Evolutionary conservation across 2,888 invertebrate genomes (phyloP), one percentile per base, ranked within the genome.

Genomic region (Trichacis sp.): DNA sequence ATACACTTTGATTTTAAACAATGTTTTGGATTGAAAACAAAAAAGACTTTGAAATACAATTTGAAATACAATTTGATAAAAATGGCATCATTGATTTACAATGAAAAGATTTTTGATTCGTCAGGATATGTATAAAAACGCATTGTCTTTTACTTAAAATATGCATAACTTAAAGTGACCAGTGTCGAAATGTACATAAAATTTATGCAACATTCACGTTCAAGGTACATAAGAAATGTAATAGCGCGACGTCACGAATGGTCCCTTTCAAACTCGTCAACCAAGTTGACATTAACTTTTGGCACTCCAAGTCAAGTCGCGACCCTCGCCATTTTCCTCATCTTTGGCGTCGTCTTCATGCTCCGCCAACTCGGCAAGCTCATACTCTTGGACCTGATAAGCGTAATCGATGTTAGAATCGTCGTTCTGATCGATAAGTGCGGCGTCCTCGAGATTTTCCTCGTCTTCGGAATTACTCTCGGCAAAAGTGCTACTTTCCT

Each of bases 401-500:
- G 79, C 77, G 56, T 76, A 83, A 52, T 78, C 77, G 0, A 76
- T 65, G 2, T 73, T 74, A 0, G 81, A 81, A 20, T 79, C 83
- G 6, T 82, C 82, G 45, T 79, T 78, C 29, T 76, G 77, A 45
- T 80, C 79, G 46, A n/a, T n/a, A n/a, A n/a, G n/a, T n/a, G n/a
- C n/a, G n/a, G n/a, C n/a, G n/a, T n/a, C n/a, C n/a, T n/a, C n/a
- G 12, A 83, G 65, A 68, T 78, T 75, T 50, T 81, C 73, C 19
- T 69, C 69, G 1, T 66, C 64, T 4, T 71, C 64, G 4, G 65
- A 49, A 40, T 56, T 64, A 46, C 68, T 57, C n/a, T 69, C 70
- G 1, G 38, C 61, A 6, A 59, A 51, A 11, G 53, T 57, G 24
- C 24, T 8, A 3, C 8, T 9, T 24, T 51, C 56, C 4, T 54